These are phyloP conservation scores for Dinocampus coccinellae DNA, from an alignment of 2,888 invertebrate species.

Conservation along the genomic window DNA sequence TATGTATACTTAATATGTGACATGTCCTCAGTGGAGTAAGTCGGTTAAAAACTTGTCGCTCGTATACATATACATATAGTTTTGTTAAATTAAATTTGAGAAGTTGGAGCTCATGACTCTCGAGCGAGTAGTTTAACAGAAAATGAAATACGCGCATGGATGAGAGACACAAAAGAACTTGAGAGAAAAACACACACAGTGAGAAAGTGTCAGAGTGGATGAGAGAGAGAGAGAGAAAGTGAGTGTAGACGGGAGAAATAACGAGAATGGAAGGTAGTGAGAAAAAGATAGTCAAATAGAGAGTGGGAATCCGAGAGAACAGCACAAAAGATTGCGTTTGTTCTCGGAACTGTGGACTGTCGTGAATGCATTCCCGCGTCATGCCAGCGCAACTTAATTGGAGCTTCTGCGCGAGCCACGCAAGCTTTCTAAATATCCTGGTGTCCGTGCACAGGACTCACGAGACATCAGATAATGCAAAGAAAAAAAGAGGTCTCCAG, in stretches of 20 bases:
- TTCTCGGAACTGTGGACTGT: slow-evolving; percentile 24
- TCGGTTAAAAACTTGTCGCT: slow-evolving; percentile 17
- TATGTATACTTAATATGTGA: not conserved
- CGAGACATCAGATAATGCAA: not conserved
- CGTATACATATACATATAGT: not conserved
- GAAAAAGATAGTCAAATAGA: not conserved
- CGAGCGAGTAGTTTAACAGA: not conserved
- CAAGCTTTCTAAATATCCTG: slow-evolving; percentile 11
- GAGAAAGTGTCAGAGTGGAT: no score
- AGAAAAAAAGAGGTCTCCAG: not conserved
- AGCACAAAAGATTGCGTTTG: slow-evolving; percentile 18
- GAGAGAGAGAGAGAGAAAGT: slow-evolving; percentile 13
- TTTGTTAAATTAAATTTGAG: slow-evolving; percentile 18
- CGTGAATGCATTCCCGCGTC: slow-evolving; percentile 47
- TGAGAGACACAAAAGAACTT: not conserved
- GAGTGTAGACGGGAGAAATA: slow-evolving; percentile 15
- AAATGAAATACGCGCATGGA: not conserved
- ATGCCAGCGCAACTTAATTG: slow-evolving; percentile 45
- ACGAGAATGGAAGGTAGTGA: not conserved
- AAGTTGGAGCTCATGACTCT: slow-evolving; percentile 14
- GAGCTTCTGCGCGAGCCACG: slow-evolving; percentile 34
- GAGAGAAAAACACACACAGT: no score
- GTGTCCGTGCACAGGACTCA: not conserved
- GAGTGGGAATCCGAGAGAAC: not conserved
- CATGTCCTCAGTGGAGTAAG: not conserved